A percentile compares a stretch with the other conserved stretches of the same genome.
Conservation (phyloP, 2,797 vertebrate genomes). For the Chaetodon trifasciatus region DNA sequence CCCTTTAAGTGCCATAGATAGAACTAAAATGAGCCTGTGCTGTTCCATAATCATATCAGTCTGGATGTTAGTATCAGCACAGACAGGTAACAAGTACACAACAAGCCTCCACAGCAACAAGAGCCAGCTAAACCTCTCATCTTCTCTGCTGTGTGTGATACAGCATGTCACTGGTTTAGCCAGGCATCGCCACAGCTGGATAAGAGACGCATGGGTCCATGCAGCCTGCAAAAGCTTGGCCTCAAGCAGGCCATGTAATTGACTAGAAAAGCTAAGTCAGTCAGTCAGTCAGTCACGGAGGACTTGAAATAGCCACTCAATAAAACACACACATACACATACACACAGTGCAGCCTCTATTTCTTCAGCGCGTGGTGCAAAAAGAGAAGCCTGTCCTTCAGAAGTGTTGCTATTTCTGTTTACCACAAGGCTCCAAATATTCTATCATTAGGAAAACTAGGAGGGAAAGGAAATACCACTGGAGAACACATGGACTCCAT, state of each 20-base stretch:
- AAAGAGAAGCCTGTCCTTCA: conserved; percentile 75
- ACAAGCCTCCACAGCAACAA: conserved; percentile 16
- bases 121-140: conserved; percentile 34
- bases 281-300: conserved; percentile 57
- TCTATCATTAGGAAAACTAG: conserved; percentile 72
- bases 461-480: conserved; percentile 70
- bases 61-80: conserved; percentile 29
- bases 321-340: conserved; percentile 55
- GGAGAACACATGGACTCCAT: conserved; percentile 50
- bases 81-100: conserved; percentile 38
- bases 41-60: conserved; percentile 40
- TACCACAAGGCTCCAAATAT: conserved; percentile 75
- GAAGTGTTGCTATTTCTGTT: conserved; percentile 82
- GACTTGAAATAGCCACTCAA: conserved; percentile 72
- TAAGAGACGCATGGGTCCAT: conserved; percentile 52
- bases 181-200: conserved; percentile 34
- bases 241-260: conserved; percentile 61
- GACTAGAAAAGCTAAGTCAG: conserved; percentile 55
- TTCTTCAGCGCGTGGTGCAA: conserved; percentile 70
- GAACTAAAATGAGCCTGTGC: conserved; percentile 31
- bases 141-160: conserved; percentile 32
- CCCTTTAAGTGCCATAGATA: not conserved
- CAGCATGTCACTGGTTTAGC: conserved; percentile 30
- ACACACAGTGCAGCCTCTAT: conserved; percentile 71
- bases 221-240: conserved; percentile 29